Evolutionary conservation across 2,888 invertebrate genomes (phyloP), one percentile per base, ranked within the genome.

Genomic region (Barypeithes pellucidus): DNA sequence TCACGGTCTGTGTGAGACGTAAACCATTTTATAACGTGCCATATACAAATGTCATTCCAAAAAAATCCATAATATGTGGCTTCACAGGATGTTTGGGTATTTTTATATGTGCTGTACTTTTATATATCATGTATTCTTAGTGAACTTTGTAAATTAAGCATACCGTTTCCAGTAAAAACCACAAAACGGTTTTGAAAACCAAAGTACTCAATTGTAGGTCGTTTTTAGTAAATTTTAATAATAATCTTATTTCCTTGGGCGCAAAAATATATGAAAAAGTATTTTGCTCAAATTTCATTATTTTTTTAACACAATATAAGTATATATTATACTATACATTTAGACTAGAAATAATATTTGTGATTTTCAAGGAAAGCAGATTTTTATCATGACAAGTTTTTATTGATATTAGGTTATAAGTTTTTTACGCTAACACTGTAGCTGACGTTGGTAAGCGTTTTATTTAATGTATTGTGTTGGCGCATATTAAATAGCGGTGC

Each of bases 1-100:
- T 79, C 95, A 95, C 88, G 93, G 93, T 86, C 87, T 95, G 77
- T 89, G 91, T 66, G 92, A 92, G 71, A 81, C 81, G 76, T 85
- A 82, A 83, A 72, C 43, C 66, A 79, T 78, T 73, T 75, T 74
- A 76, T 77, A 67, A 78, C 79, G 82, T 81, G 82, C 82, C 81
- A 82, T 81, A 79, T 78, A 77, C 76, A 75, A 77, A 76, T 78
- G 78, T 81, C 81, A 81, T 82, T 82, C 81, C 79, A 80, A 78
- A 77, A 68, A 61, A 73, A 78, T 77, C 72, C 72, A 65, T 73
- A 63, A 14, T 57, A 59, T 8, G 43, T 72, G 74, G 69, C 69
- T 72, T 72, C 16, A 74, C 67, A 71, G 67, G 76, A 80, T 79
- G 80, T 81, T 80, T 80, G 80, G 80, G 80, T 82, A 82, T 82